Base-by-base conservation (phyloP, 2,113 vertebrate species). In the Chascanopsetta lugubris region DNA sequence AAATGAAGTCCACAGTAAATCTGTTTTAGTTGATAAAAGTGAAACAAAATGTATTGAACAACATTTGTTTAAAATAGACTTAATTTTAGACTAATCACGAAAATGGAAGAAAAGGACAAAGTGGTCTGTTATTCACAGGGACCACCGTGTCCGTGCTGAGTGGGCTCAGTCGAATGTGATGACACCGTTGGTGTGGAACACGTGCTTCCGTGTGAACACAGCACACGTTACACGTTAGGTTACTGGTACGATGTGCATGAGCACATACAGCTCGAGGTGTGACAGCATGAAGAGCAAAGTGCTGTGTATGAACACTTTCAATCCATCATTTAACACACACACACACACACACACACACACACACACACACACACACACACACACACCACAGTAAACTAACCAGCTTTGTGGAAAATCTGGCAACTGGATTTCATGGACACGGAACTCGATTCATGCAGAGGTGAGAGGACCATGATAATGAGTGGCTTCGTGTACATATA, bases 361-460 rank as follows among this genome's bases (percentile, higher is more conserved):
- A 15, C 15, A 42, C 38, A 17, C 17, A 17, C 38, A 42, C 38
- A 42, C 38, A n/a, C 38, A 17, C 38, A 18, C 6, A 42, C 38
- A 42, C 38, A 42, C 38, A 92, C 58, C 77, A 80, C 83, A 80
- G 85, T 86, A 87, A 86, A 90, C 77, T 45, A 67, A 72, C 50
- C 69, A 22, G 86, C 68, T 53, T 70, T 48, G 36, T 6, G 10
- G 32, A 89, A 90, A 82, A 49, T 25, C 26, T 4, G 85, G 82
- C 18, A 3, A 38, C 49, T 24, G 51, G 72, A 69, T 9, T 12
- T 7, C 0, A 1, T 13, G 0, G 2, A 20, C 12, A 3, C 0
- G 32, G 67, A 63, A 13, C 60, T 3, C 74, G 71, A 45, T 18
- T 42, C 38, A n/a, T 40, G 38, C 36, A 7, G 17, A 6, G 6